Base-by-base conservation (phyloP, 2,113 vertebrate species). In the Cricetomys ansorgei region DNA sequence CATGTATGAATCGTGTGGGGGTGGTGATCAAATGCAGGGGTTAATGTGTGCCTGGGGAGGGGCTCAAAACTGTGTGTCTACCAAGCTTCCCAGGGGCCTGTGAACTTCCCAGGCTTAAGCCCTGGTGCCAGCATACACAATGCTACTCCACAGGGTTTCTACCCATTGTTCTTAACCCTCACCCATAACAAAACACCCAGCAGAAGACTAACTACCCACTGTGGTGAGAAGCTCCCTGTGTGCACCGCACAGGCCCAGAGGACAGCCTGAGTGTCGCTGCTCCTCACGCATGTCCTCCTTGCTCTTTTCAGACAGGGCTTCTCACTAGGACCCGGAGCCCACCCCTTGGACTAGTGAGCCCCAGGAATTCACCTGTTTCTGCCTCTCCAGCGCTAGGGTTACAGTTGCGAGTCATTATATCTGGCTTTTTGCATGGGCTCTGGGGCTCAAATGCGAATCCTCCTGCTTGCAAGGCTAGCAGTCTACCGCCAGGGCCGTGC, bases 1-100 rank as follows among this genome's bases (percentile, higher is more conserved):
- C 13, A 50, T 3, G 0, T 2, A 5, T 0, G 34, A 45, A 19
- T 57, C 45, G 2, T 3, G 37, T 0, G 15, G 45, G 50, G 21
- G 5, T 11, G 0, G 0, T 7, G 25, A 55, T 3, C 0, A 86
- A 37, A 10, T 7, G 23, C 25, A 67, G 59, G 48, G 48, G 69
- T 15, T 23, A 73, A 31, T 16, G 76, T 23, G 15, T 64, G 43
- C 29, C 4, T 4, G 29, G 80, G 59, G 10, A 3, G 1, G 37
- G 67, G 70, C 29, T n/a, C 12, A 21, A 21, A 34, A 62, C 53
- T 67, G 40, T 23, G 50, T 76, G 70, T 88, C 89, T 5, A 0
- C 15, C 48, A 65, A 40, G 53, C 17, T 53, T 50, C 88, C 5
- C 7, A 17, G 77, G 1, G 21, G 40, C 8, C 10, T 25, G n/a